phyloP scores from a whole-genome alignment of 1,140 invertebrate genomes.

The Lepidurus couesii region DNA sequence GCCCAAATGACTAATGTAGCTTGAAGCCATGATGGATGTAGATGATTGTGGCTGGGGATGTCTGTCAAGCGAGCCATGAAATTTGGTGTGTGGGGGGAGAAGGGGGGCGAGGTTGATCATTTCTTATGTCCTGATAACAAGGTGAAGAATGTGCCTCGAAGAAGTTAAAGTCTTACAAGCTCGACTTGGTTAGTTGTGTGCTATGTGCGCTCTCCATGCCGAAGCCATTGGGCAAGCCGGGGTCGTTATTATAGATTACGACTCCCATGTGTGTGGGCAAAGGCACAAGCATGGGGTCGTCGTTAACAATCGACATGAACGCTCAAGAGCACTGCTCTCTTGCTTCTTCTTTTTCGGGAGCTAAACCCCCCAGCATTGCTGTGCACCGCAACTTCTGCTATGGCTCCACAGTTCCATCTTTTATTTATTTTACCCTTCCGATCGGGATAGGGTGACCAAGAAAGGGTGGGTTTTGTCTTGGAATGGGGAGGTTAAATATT shows the following conservation, averaged over 20 bases:
- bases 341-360: too few relatives aligned
- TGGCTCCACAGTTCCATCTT: too few relatives aligned
- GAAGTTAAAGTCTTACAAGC: background rate
- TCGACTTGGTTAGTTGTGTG: constrained; percentile 1
- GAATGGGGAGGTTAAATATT: constrained; percentile 19
- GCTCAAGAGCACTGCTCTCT: background rate
- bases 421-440: background rate
- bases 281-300: constrained; percentile 1
- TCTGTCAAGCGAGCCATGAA: constrained; percentile 12
- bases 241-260: constrained; percentile 22
- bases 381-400: too few relatives aligned
- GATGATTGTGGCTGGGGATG: constrained; percentile 9
- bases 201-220: background rate
- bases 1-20: constrained; percentile 17
- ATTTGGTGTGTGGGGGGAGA: background rate
- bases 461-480: background rate
- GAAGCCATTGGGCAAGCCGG: background rate
- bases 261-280: constrained; percentile 13
- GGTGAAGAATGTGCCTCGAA: constrained; percentile 10
- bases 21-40: constrained; percentile 10
- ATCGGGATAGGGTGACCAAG: background rate
- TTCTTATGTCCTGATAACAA: constrained; percentile 22
- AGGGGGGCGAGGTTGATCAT: background rate
- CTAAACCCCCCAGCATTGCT: too few relatives aligned
- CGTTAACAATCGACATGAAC: constrained; percentile 2